A percentile compares a stretch with the other conserved stretches of the same genome.
Evolutionary conservation across 2,113 vertebrate species (phyloP).

Genomic region (Girardinichthys multiradiatus): DNA sequence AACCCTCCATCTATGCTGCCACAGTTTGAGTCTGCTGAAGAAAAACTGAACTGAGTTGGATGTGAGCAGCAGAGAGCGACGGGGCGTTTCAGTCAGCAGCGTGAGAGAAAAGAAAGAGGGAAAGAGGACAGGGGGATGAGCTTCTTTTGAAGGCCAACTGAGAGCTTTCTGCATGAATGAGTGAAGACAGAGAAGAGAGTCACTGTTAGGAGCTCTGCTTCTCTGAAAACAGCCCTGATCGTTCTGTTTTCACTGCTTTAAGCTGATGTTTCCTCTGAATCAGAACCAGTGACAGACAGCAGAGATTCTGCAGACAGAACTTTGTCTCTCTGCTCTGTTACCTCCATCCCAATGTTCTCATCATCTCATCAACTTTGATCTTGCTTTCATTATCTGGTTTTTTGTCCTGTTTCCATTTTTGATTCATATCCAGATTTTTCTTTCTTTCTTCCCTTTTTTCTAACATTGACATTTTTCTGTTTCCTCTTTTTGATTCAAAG

Average conservation of each 20-base stretch:
- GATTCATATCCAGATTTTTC: too few species aligned
- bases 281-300: too few species aligned
- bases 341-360: background rate
- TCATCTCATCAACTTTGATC: too few species aligned
- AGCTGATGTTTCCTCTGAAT: background rate
- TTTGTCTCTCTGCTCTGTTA: too few species aligned
- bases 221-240: background rate
- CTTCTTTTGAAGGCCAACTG: constrained; percentile 20
- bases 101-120: background rate
- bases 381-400: too few species aligned
- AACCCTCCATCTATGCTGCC: constrained; percentile 33
- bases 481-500: too few species aligned
- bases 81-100: background rate
- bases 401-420: too few species aligned
- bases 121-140: constrained; percentile 20
- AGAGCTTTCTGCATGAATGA: constrained; percentile 36
- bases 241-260: background rate
- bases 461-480: too few species aligned
- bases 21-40: background rate
- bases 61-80: background rate
- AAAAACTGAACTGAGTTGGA: background rate
- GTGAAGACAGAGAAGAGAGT: constrained; percentile 20
- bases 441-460: too few species aligned
- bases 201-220: constrained; percentile 2
- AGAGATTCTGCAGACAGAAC: too few species aligned